phyloP scores from a whole-genome alignment of 2,888 invertebrate genomes.

The Macaria liturata region DNA sequence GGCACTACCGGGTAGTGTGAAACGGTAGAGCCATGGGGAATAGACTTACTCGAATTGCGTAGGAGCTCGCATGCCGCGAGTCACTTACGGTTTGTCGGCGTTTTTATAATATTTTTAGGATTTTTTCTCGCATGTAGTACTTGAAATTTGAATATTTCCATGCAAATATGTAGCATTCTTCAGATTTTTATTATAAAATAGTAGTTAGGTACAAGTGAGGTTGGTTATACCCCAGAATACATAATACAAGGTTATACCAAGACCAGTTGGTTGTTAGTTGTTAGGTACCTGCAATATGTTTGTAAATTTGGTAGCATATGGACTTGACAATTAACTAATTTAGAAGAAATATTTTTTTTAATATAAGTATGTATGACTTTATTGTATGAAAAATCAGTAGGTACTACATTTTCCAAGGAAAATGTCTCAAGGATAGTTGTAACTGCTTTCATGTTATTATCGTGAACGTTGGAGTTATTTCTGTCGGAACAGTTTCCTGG shows the following conservation, averaged over 20 bases:
- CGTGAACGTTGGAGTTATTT: constrained; percentile 27
- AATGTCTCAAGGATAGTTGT: constrained; percentile 37
- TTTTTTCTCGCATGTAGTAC: constrained; percentile 3
- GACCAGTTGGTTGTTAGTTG: too few species aligned
- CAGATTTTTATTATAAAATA: too few species aligned
- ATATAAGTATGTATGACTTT: too few species aligned
- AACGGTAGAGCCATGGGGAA: too few species aligned
- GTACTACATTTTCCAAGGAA: constrained; percentile 9
- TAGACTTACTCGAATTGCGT: constrained; percentile 29
- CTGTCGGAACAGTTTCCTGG: constrained; percentile 22
- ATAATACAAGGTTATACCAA: too few species aligned
- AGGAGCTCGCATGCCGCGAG: constrained; percentile 38
- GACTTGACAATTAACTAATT: too few species aligned
- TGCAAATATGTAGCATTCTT: neutral
- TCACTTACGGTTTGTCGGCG: constrained; percentile 27
- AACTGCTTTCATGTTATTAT: constrained; percentile 28
- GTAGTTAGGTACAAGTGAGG: too few species aligned
- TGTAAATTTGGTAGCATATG: too few species aligned
- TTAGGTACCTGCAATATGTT: too few species aligned
- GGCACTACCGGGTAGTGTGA: too few species aligned
- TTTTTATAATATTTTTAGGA: constrained; percentile 9
- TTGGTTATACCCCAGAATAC: too few species aligned
- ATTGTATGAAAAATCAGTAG: neutral
- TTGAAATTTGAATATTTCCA: neutral
- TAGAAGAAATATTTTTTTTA: too few species aligned